Evolutionary conservation across 1,140 invertebrate genomes (phyloP), one percentile per base, ranked within the genome.

Genomic region (Musca domestica): DNA sequence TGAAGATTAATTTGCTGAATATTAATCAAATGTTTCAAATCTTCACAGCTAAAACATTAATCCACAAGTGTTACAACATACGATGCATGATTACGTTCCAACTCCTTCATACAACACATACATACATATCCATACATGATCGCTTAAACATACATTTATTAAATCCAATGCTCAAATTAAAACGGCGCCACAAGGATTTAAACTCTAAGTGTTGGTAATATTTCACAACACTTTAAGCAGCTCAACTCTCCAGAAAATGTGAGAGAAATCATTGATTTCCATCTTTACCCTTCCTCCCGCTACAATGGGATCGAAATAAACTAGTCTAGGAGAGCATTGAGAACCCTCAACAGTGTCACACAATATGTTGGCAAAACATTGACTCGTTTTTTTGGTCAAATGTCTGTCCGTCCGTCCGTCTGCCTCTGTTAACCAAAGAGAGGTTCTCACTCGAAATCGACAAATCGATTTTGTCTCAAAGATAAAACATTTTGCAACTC

Each of bases 341-440:
- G n/a, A 20, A 20, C n/a, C n/a, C 48, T n/a, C 48, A 49, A 49
- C 48, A 49, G 48, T 49, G 48, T 49, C 48, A 49, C 48, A 49
- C 48, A 49, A 49, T 19, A 49, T 49, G 48, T 49, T 49, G 48
- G 48, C 48, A 49, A 49, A 49, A 49, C 48, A 49, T 49, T 49
- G 48, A 49, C 19, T 49, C 10, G n/a, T 41, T 30, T 30, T 41
- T 41, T 41, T 41, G 34, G 34, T 41, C 12, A 30, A 10, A 41
- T 12, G 34, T 41, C 34, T 41, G 34, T 41, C 34, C 27, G 3
- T 30, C 9, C 12, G 34, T 41, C 34, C 12, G 6, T 41, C 34
- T 41, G 10, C 34, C 34, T 7, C n/a, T n/a, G n/a, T n/a, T n/a
- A 41, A 12, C 4, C 5, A 5, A 10, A 41, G 10, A 41, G 34